phyloP scores from a whole-genome alignment of 2,113 vertebrate species.

The Ardeotis arabs region DNA sequence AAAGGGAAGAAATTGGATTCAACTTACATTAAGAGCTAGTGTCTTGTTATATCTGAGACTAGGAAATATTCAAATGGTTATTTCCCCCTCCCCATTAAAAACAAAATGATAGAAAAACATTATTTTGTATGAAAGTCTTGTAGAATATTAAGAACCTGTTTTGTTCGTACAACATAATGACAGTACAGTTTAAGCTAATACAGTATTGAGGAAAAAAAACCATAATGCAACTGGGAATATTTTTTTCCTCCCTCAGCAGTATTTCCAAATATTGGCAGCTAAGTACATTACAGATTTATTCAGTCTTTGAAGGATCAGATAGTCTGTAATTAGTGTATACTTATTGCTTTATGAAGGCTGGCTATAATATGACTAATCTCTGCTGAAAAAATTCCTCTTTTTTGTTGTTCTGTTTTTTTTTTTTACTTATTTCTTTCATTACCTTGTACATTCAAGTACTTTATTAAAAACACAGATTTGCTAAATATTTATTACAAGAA shows the following conservation, averaged over 20 bases:
- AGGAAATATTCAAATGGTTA: constrained; percentile 22
- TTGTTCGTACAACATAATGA: constrained; percentile 27
- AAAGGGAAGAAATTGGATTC: constrained; percentile 11
- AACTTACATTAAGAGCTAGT: constrained; percentile 50
- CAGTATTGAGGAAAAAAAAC: background rate
- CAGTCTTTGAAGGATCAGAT: background rate
- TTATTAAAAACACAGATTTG: constrained; percentile 40
- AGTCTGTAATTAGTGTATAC: constrained; percentile 14
- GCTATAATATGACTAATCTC: constrained; percentile 24
- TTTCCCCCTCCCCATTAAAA: constrained; percentile 21
- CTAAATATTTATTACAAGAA: constrained; percentile 45
- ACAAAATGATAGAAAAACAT: constrained; percentile 39
- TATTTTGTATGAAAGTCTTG: constrained; percentile 38
- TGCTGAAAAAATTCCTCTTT: constrained; percentile 34
- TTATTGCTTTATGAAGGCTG: constrained; percentile 34
- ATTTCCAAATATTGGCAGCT: constrained; percentile 45
- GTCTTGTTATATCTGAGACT: constrained; percentile 30
- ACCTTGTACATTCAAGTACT: constrained; percentile 15
- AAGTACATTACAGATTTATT: constrained; percentile 26
- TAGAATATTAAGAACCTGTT: constrained; percentile 56
- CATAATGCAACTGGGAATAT: background rate
- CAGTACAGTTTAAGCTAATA: constrained; percentile 48
- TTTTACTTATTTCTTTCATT: constrained; percentile 12
- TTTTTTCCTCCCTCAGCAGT: constrained; percentile 19
- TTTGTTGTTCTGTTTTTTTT: background rate